Base-by-base conservation (phyloP, 2,888 invertebrate genomes). In the Sarcophaga subvicina region DNA sequence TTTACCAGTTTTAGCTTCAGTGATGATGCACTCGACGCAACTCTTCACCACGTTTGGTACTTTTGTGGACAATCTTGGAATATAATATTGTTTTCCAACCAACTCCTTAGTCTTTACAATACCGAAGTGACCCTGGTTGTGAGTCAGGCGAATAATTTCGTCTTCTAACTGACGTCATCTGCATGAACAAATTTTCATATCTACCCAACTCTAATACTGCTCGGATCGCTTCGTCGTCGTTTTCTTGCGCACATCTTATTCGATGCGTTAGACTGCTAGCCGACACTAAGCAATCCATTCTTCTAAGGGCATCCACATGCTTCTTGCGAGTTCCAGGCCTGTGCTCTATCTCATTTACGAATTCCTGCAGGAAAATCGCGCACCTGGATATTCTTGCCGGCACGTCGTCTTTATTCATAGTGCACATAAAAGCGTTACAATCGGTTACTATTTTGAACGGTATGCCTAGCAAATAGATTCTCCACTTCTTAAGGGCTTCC, bases 371-470 rank as follows among this genome's bases (percentile, higher is more conserved):
- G 10, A 89, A 76, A 70, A 90, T 76, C 0, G 86, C 88, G 4
- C 27, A 27, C 27, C 27, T 3, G 27, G 83, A 67, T 20, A 93
- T 89, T 88, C 90, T 75, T 11, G 90, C 86, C 1, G 84, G 84
- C 11, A 91, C 80, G 54, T 90, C 89, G 20, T 73, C 88, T 73
- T 93, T 93, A 1, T 88, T 66, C 90, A 92, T 90, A 0, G 91
- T 91, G 80, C 87, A 89, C 22, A 89, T 81, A 64, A 92, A 91
- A 2, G 91, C 90, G n/a, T 88, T 85, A 69, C 91, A 92, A 85
- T 92, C 92, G 0, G 91, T 91, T 8, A 91, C 84, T n/a, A 92
- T 90, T 83, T 90, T 92, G 67, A 91, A 91, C 22, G 87, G 69
- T 47, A 83, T 77, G 6, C 90, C 91, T 11, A 91, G 70, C 14